These are phyloP conservation scores for Podarcis siculus DNA, from an alignment of 2,797 vertebrate genomes.

Conservation along the genomic window DNA sequence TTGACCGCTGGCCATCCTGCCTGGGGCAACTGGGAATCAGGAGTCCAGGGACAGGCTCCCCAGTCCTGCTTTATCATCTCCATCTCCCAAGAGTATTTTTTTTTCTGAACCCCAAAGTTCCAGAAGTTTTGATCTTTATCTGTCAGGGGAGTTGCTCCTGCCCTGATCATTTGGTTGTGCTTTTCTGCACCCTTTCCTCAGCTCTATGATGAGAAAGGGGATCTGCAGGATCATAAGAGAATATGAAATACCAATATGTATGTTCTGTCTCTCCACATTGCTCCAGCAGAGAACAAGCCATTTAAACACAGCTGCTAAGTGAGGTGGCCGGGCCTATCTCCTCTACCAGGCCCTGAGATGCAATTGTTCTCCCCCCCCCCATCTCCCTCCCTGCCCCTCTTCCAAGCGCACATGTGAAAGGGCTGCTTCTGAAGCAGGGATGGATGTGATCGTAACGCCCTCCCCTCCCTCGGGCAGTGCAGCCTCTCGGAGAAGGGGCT, in stretches of 20 bases:
- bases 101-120: background rate
- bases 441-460: too few relatives aligned
- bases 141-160: background rate
- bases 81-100: background rate
- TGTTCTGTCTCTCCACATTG: background rate
- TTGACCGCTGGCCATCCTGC: background rate
- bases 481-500: background rate
- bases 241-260: background rate
- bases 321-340: background rate
- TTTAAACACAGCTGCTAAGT: background rate
- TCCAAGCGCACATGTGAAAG: background rate
- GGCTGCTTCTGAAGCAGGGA: background rate
- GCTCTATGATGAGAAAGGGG: background rate
- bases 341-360: too few relatives aligned
- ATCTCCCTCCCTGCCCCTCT: too few relatives aligned
- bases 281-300: background rate
- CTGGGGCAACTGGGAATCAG: background rate
- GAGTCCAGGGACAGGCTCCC: background rate
- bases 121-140: background rate
- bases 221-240: background rate
- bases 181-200: background rate
- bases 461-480: background rate
- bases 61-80: background rate
- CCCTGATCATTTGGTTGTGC: background rate
- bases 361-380: fast-evolving